Evolutionary conservation across 2,888 invertebrate genomes (phyloP), one percentile per base, ranked within the genome.

Genomic region (Chrysolina oricalcia): DNA sequence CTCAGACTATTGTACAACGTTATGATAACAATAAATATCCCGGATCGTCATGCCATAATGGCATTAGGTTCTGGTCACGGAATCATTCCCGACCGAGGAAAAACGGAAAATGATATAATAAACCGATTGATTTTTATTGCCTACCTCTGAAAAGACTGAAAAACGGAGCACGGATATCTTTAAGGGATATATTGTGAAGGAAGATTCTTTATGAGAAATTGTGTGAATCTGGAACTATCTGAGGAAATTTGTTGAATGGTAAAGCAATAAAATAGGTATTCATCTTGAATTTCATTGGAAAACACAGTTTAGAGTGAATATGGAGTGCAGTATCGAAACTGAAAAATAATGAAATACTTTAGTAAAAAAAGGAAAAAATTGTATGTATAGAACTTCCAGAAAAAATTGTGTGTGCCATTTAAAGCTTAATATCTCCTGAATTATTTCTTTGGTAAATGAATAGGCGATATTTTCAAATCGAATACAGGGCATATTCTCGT

Each of bases 51-150:
- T 74, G 74, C 74, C 46, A 74, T 74, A 74, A 74, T 74, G 74
- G 71, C 71, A 71, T 74, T 71, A 74, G 68, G 74, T 53, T 21
- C 23, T 71, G 71, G 74, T 74, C 74, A 74, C 74, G 74, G 70
- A 67, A 71, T 74, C 71, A 50, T 67, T 50, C 46, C 19, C 48
- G 17, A 17, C 23, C 21, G 43, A 23, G 53, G 50, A 73, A 50
- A 74, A 76, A 67, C 50, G 62, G 40, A 66, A 68, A 62, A 65
- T 74, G 71, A 74, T 76, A 68, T 71, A 76, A 76, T 76, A 74
- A 72, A 74, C 74, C 68, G 63, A 74, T 76, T 74, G 74, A 74
- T 76, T 76, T 72, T 76, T 69, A 70, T 73, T 76, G 70, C 70
- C 53, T 21, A 48, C 62, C 35, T 74, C 70, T 66, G 67, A 43